A percentile compares a stretch with the other conserved stretches of the same genome.
Conservation (phyloP, 2,797 vertebrate species). For the Prionace glauca region DNA sequence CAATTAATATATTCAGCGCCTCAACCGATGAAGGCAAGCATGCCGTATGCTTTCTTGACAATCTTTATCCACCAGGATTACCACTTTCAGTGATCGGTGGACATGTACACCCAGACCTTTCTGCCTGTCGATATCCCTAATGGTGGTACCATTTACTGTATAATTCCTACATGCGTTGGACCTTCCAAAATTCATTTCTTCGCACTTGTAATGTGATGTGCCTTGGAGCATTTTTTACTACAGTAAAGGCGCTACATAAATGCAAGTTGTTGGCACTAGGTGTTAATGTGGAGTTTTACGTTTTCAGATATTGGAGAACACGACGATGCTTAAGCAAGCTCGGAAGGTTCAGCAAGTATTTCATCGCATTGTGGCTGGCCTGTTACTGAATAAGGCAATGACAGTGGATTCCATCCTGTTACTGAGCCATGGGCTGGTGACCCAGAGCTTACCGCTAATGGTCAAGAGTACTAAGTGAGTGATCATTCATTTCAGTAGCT, state of each 20-base stretch:
- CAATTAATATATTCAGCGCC: too few relatives aligned
- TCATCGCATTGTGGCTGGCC: constrained; percentile 72
- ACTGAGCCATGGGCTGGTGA: constrained; percentile 84
- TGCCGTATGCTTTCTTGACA: too few relatives aligned
- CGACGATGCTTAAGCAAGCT: constrained; percentile 78
- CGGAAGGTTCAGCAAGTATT: constrained; percentile 78
- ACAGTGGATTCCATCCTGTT: constrained; percentile 71
- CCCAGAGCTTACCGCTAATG: constrained; percentile 84
- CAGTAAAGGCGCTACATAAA: background rate
- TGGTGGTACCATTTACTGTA: too few relatives aligned
- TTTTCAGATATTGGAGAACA: constrained; percentile 75
- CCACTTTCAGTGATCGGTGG: too few relatives aligned
- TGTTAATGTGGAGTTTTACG: background rate
- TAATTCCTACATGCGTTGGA: too few relatives aligned
- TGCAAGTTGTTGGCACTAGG: background rate
- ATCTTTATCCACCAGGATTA: too few relatives aligned
- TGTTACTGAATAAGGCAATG: constrained; percentile 78
- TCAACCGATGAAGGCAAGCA: too few relatives aligned
- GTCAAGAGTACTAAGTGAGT: constrained; percentile 80
- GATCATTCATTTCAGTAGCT: background rate
- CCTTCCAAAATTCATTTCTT: too few relatives aligned
- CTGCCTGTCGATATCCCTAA: too few relatives aligned
- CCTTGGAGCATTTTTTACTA: background rate
- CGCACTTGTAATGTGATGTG: too few relatives aligned
- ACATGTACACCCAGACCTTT: too few relatives aligned